A percentile compares a stretch with the other conserved stretches of the same genome.
Evolutionary conservation across 2,113 vertebrate species (phyloP).

Genomic region (Opisthocomus hoazin): DNA sequence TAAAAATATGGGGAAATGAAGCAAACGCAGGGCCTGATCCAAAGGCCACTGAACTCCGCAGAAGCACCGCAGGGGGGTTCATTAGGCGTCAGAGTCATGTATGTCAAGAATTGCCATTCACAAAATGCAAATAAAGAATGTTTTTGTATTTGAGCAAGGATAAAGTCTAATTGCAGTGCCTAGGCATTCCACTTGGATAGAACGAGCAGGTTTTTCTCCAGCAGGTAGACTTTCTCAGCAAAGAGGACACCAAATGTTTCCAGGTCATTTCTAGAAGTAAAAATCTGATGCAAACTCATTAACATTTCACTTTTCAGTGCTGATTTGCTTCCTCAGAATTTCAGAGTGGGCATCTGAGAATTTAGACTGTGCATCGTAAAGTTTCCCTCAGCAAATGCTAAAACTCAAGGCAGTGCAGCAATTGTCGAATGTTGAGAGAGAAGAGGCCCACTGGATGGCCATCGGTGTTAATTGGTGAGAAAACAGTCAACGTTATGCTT

Average conservation of each 20-base stretch:
- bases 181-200: background rate
- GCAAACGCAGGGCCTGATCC: background rate
- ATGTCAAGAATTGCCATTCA: background rate
- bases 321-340: background rate
- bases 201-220: background rate
- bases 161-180: background rate
- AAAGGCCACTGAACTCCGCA: background rate
- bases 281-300: background rate
- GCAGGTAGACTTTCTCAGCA: background rate
- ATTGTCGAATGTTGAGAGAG: background rate
- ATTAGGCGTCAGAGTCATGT: background rate
- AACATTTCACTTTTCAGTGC: background rate
- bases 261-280: background rate
- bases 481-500: background rate
- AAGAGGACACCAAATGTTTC: conserved; percentile 2
- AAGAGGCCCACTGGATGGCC: background rate
- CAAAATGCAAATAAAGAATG: background rate
- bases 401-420: background rate
- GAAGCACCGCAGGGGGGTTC: background rate
- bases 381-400: background rate
- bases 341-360: background rate
- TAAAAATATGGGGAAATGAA: background rate
- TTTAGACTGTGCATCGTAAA: background rate
- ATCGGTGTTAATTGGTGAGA: background rate
- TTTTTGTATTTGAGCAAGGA: background rate